Base-by-base conservation (phyloP, 2,113 vertebrate genomes). In the Gambusia affinis region DNA sequence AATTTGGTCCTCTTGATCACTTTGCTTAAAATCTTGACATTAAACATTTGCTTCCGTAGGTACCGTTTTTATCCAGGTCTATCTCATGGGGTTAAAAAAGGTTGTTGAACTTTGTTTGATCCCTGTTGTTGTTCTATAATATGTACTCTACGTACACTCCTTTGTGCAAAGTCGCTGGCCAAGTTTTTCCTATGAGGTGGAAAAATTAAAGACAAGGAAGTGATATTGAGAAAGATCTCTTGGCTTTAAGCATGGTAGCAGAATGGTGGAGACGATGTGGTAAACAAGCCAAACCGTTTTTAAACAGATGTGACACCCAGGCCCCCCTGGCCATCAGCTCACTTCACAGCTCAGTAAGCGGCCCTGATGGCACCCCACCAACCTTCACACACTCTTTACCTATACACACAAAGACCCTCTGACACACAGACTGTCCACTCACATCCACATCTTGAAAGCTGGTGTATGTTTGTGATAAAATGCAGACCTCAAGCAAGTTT, bases 221-320 rank as follows among this genome's bases (percentile, higher is more conserved):
- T 72, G 78, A 66, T 78, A 61, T 15, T 15, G 60, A 65, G 72
- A 51, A 35, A 76, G 75, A 83, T 83, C 75, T 60, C 70, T 83
- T 75, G 64, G 80, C 82, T 87, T 51, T 74, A 70, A 82, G 80
- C 72, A 75, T 60, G 60, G 19, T 4, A 30, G 64, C 44, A 44
- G 81, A 88, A 82, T 72, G 63, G 78, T 73, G 67, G 70, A 76
- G 35, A 65, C 64, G 82, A 82, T 79, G 31, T 67, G 78, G 76
- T 72, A 80, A 81, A 85, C 76, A 79, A 86, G 77, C 60, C 71
- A 79, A 82, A 76, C 73, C 0, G 10, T 82, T 86, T 85, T 82
- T 72, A 86, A 91, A 83, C 75, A 72, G 84, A 78, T 88, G 75
- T 75, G 85, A 81, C 86, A 88, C 7, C 6, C 51, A 11, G 63